Evolutionary conservation across 35 echinoderm and acorn worm genomes (phyloP).

Genomic region (Ptychodera flava): DNA sequence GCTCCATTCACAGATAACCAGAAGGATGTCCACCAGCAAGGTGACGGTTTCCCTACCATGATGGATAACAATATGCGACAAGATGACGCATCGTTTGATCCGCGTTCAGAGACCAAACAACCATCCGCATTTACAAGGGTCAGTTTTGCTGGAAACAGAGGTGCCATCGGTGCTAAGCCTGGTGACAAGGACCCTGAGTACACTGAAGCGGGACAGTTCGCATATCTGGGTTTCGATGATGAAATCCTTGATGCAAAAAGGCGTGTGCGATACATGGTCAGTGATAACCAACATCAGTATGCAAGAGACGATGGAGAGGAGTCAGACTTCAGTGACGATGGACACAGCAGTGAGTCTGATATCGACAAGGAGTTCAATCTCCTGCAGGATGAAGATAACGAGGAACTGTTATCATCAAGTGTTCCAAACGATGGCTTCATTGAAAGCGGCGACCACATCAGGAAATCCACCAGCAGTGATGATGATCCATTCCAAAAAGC

Average conservation of each 20-base stretch:
- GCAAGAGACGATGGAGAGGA: neutral
- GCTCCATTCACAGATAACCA: conserved; percentile 39
- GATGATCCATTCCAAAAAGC: conserved; percentile 68
- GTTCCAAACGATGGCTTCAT: conserved; percentile 42
- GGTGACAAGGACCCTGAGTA: neutral
- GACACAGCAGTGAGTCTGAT: conserved; percentile 8
- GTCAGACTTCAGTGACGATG: neutral
- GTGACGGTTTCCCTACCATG: conserved; percentile 1
- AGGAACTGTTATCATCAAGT: conserved; percentile 52
- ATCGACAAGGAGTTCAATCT: conserved; percentile 35
- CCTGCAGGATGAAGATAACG: conserved; percentile 72
- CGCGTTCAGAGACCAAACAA: neutral
- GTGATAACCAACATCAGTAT: neutral
- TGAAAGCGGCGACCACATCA: conserved; percentile 67
- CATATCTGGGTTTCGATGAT: neutral
- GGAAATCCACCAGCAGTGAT: conserved; percentile 21
- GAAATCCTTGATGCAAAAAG: neutral
- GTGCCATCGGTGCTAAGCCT: neutral
- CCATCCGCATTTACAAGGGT: neutral
- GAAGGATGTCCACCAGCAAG: neutral
- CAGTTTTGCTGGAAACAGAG: neutral
- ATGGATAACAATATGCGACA: too few species aligned
- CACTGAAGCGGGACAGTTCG: neutral
- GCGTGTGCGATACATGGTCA: neutral
- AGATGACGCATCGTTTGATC: neutral